Conservation (phyloP, 2,797 vertebrate genomes). For the Alauda arvensis region DNA sequence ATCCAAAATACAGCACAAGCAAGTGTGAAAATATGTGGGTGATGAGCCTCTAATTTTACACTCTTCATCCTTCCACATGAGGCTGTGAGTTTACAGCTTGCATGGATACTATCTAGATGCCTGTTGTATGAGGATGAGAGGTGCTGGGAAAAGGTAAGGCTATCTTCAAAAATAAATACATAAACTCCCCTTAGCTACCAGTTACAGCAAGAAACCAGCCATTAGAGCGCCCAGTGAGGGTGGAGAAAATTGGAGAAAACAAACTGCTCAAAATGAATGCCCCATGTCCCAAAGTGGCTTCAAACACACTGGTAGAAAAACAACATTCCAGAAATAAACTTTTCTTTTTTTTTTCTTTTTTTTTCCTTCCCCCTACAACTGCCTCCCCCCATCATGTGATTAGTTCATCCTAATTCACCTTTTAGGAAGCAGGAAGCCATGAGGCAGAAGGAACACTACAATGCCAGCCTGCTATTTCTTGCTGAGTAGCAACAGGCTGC, state of each 20-base stretch:
- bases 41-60: slow-evolving; percentile 36
- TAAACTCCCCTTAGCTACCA: background rate
- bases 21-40: slow-evolving; percentile 36
- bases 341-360: too few relatives aligned
- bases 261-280: background rate
- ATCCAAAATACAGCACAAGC: slow-evolving; percentile 4
- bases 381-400: accelerated
- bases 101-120: background rate
- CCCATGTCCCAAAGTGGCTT: background rate
- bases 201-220: background rate
- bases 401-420: background rate
- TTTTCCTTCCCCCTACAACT: too few relatives aligned
- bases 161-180: background rate
- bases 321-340: background rate
- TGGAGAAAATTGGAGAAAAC: background rate
- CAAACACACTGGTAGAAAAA: background rate
- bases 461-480: background rate
- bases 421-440: background rate
- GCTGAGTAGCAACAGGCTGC: slow-evolving; percentile 15
- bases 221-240: background rate
- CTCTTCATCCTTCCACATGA: background rate
- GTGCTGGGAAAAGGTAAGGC: background rate
- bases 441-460: background rate
- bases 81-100: background rate
- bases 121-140: background rate